phyloP scores from a whole-genome alignment of 2,888 invertebrate species.

The Orthosia gracilis region DNA sequence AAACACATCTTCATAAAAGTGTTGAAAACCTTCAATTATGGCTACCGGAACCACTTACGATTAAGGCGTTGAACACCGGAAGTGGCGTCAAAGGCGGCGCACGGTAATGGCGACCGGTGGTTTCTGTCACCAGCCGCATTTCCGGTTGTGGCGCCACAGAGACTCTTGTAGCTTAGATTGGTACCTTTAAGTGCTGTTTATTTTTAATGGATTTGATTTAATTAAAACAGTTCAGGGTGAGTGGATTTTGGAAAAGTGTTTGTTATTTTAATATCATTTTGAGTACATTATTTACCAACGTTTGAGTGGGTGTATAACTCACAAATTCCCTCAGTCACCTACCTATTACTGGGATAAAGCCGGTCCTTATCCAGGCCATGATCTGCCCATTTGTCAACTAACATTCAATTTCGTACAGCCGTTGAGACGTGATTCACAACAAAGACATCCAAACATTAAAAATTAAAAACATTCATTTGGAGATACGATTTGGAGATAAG shows the following conservation, averaged over 20 bases:
- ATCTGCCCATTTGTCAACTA: too few species aligned
- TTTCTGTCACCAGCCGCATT: constrained; percentile 65
- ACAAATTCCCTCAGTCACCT: too few species aligned
- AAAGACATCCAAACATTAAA: too few species aligned
- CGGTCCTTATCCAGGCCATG: too few species aligned
- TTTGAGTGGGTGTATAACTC: too few species aligned
- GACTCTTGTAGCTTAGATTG: constrained; percentile 54
- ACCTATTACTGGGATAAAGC: too few species aligned
- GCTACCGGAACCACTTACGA: constrained; percentile 67
- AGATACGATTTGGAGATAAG: too few species aligned
- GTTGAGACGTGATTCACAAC: too few species aligned
- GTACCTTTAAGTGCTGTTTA: constrained; percentile 28
- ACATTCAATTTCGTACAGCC: too few species aligned
- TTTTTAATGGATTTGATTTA: constrained; percentile 30
- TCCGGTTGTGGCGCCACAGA: constrained; percentile 59
- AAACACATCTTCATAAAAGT: constrained; percentile 40
- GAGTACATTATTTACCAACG: too few species aligned
- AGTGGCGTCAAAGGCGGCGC: constrained; percentile 58
- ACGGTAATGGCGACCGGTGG: constrained; percentile 59
- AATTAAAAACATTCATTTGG: too few species aligned
- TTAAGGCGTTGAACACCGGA: constrained; percentile 68
- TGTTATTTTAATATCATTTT: not conserved
- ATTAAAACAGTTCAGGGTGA: constrained; percentile 36
- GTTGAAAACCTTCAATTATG: constrained; percentile 51
- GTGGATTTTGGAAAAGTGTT: not conserved